A percentile compares a stretch with the other conserved stretches of the same genome.
phyloP scores from a whole-genome alignment of 2,113 vertebrate species.

The Hassar affinis region DNA sequence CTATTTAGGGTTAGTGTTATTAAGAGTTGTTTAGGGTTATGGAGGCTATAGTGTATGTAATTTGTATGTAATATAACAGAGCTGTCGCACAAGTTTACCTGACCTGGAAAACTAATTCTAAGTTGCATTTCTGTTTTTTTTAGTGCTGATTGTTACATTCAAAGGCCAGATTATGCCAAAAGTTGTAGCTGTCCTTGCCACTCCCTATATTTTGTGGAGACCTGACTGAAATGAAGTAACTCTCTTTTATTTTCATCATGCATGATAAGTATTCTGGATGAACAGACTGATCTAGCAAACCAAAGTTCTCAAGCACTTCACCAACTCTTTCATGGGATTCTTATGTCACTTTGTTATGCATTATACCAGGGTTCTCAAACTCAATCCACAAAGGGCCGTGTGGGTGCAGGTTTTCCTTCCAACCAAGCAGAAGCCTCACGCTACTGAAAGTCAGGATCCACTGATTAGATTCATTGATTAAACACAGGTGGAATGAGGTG shows the following conservation, averaged over 20 bases:
- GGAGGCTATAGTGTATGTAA: background rate
- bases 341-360: background rate
- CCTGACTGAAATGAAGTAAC: background rate
- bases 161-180: background rate
- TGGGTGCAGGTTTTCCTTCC: too few relatives aligned
- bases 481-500: too few relatives aligned
- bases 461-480: too few relatives aligned
- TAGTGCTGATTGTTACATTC: background rate
- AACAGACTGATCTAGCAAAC: background rate
- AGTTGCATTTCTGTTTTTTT: background rate
- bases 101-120: background rate
- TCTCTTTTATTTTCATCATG: background rate
- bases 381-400: too few relatives aligned
- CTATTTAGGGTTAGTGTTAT: too few relatives aligned
- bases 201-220: background rate
- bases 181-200: background rate
- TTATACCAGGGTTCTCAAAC: too few relatives aligned
- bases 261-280: background rate
- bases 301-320: background rate
- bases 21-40: too few relatives aligned
- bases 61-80: background rate
- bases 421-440: too few relatives aligned
- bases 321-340: background rate
- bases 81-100: background rate
- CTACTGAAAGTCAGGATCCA: too few relatives aligned